Base-by-base conservation (phyloP, 2,797 vertebrate genomes). In the Micropoecilia bifurca region DNA sequence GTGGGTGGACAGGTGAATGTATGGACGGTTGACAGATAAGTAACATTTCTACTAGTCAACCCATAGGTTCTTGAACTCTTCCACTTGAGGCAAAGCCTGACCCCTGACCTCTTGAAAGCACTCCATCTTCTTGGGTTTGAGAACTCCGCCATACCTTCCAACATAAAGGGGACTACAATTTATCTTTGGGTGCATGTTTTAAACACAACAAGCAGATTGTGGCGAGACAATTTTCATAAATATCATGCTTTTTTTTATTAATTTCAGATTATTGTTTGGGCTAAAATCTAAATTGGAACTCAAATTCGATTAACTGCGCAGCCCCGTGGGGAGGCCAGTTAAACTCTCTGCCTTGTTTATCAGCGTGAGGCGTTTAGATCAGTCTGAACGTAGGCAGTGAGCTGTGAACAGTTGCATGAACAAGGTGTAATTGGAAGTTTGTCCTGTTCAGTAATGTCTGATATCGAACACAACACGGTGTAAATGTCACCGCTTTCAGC, bases 401-500 rank as follows among this genome's bases (percentile, higher is more conserved):
- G 43, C 43, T 8, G 47, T 69, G 33, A 77, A 55, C 41, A 39
- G 16, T 14, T 30, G n/a, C 45, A 69, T 71, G 28, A 13, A 69
- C 59, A 0, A 39, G 28, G 30, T 71, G 43, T 59, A 79, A 71
- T 33, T 39, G 47, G 25, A 78, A 9, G 13, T 80, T 73, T 50
- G 30, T 79, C 20, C 59, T 45, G 8, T 57, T 61, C 39, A 81
- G 71, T 77, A 43, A 79, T 43, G 45, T 46, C 45, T 77, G 57
- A 77, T 82, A 81, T 79, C 73, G 71, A 85, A 57, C 33, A 39
- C 30, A 50, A n/a, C 46, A 4, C 59, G 18, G 57, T 46, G 73
- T 77, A 77, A 80, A 81, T 76, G 50, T 77, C 71, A 82, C 45
- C 50, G 36, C 71, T 53, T 81, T 86, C 57, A 74, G 55, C 36